phyloP scores from a whole-genome alignment of 2,113 vertebrate species.

The Hippocampus mohnikei region DNA sequence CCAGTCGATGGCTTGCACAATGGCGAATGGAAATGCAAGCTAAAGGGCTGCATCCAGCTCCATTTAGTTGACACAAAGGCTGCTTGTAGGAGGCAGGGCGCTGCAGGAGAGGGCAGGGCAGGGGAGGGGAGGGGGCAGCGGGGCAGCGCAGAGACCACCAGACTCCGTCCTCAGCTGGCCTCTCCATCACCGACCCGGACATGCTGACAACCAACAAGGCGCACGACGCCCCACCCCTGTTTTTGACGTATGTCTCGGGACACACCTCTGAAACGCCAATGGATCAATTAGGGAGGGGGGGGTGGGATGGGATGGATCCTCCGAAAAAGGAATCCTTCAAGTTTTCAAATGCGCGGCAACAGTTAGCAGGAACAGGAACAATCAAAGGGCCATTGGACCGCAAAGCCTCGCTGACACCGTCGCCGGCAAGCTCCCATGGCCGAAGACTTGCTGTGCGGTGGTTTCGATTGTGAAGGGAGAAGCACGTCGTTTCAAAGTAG shows the following conservation, averaged over 20 bases:
- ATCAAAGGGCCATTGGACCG: no score
- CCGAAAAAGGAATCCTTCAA: not conserved
- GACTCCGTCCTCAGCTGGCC: constrained; percentile 72
- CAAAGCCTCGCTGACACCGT: no score
- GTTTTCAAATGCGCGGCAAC: no score
- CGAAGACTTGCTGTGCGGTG: no score
- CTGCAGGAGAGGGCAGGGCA: constrained; percentile 73
- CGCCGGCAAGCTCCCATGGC: no score
- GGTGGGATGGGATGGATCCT: not conserved
- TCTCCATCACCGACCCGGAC: constrained; percentile 74
- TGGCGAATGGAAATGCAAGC: constrained; percentile 77
- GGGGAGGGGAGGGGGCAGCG: constrained; percentile 51
- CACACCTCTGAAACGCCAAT: not conserved
- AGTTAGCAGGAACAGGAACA: not conserved
- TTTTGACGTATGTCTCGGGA: constrained; percentile 5
- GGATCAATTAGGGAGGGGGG: no score
- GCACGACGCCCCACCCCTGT: constrained; percentile 47
- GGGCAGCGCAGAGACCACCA: constrained; percentile 78
- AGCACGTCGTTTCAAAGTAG: no score
- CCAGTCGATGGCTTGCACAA: constrained; percentile 73
- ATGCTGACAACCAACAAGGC: constrained; percentile 66
- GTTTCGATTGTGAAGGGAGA: no score
- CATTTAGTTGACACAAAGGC: constrained; percentile 81
- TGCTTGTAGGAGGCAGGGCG: constrained; percentile 89
- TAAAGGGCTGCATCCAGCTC: constrained; percentile 77